Base-by-base conservation (phyloP, 2,113 vertebrate species). In the Leptodactylus fuscus region DNA sequence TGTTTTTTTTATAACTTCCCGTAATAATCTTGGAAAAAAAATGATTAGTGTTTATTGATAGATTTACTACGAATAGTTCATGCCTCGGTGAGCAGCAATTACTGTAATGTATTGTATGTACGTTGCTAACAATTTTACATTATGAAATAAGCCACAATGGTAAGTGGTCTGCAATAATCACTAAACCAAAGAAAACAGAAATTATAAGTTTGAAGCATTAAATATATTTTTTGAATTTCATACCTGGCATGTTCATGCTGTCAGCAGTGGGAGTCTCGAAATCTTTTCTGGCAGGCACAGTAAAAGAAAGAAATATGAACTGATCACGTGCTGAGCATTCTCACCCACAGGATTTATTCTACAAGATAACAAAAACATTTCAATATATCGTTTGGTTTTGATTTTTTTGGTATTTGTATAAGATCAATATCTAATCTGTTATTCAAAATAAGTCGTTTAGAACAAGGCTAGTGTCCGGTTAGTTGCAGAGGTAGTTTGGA, bases 71-170 rank as follows among this genome's bases (percentile, higher is more conserved):
- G 60, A 79, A 79, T 79, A 60, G 58, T 15, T 18, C 27, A 38
- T 24, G 76, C 12, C 76, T 58, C 27, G 32, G 32, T 13, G 53
- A 38, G 32, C 76, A n/a, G 75, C 49, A 38, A 78, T 78, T 78
- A 78, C 58, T 32, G 55, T 78, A 78, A 78, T 55, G 46, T 49
- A 51, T 76, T 44, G 41, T 76, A 77, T 78, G 75, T 36, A 55
- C 22, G 13, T 78, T 78, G 32, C 20, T 55, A 58, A 51, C 9
- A 77, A 78, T 55, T 58, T 20, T 24, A 11, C 22, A 79, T 60
- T 58, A 60, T 79, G 18, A 79, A 79, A 24, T 24, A 60, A 38
- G 51, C 76, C 20, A 12, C 22, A 55, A 55, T 55, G 27, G 29
- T 77, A 55, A 80, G 53, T 32, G 29, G 53, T 62, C 51, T 41